Conservation (phyloP, 2,113 vertebrate species). For the Haliaeetus leucogaster region DNA sequence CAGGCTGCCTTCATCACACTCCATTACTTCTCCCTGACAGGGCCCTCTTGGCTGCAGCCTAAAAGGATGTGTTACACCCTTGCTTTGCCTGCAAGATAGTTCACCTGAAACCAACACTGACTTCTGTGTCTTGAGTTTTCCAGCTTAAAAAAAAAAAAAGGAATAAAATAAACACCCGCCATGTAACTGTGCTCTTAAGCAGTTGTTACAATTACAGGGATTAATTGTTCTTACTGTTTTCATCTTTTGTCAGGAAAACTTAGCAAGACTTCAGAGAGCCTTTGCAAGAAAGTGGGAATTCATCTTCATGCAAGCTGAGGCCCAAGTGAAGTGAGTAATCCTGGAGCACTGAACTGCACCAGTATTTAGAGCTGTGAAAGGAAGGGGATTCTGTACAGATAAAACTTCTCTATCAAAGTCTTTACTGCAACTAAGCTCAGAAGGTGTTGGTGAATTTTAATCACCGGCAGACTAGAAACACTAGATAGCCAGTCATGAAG, state of each 20-base stretch:
- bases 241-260: conserved; percentile 85
- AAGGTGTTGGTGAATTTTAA: background rate
- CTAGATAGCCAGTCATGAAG: background rate
- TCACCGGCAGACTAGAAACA: background rate
- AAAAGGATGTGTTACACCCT: background rate
- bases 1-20: conserved; percentile 11
- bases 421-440: background rate
- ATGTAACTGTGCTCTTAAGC: background rate
- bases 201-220: background rate
- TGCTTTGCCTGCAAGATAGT: background rate
- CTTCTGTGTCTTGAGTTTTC: background rate
- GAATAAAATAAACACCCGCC: background rate
- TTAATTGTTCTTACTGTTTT: conserved; percentile 44
- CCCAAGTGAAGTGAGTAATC: conserved; percentile 94
- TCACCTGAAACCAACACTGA: background rate
- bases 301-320: conserved; percentile 98
- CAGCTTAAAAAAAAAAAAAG: background rate
- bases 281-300: conserved; percentile 98
- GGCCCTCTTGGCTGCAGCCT: background rate
- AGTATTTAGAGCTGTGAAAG: background rate
- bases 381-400: background rate
- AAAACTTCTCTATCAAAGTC: background rate
- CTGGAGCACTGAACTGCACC: background rate
- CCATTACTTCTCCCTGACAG: background rate
- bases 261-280: conserved; percentile 92